A percentile compares a stretch with the other conserved stretches of the same genome.
phyloP scores from a whole-genome alignment of 2,888 invertebrate genomes.

The Drosophila helvetica region DNA sequence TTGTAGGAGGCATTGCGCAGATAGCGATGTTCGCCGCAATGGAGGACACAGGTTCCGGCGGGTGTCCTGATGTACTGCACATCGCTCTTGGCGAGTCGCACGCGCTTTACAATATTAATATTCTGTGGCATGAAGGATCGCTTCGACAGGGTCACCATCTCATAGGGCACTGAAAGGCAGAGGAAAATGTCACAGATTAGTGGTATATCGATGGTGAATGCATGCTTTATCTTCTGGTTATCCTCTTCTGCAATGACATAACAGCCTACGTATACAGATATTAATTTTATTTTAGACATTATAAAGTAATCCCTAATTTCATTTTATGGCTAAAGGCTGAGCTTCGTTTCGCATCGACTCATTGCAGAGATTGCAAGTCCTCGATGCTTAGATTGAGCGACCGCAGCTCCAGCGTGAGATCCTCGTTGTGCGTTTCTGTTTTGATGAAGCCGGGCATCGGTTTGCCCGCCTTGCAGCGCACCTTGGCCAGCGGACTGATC shows the following conservation, averaged over 20 bases:
- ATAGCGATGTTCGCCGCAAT: slow-evolving; percentile 82
- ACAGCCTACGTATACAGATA: slow-evolving; percentile 8
- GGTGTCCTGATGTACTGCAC: slow-evolving; percentile 77
- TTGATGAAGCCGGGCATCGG: slow-evolving; percentile 36
- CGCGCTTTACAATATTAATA: slow-evolving; percentile 60
- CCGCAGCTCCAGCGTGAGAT: slow-evolving; percentile 59
- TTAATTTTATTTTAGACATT: slow-evolving; percentile 26
- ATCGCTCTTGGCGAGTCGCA: slow-evolving; percentile 71
- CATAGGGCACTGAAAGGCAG: slow-evolving; percentile 44
- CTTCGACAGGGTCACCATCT: slow-evolving; percentile 25
- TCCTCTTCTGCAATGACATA: not conserved
- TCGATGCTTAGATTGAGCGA: slow-evolving; percentile 66
- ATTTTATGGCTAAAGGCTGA: slow-evolving; percentile 37
- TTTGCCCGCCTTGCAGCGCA: slow-evolving; percentile 26
- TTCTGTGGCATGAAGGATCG: slow-evolving; percentile 16
- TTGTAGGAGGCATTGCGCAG: slow-evolving; percentile 83
- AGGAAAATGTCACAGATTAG: slow-evolving; percentile 4
- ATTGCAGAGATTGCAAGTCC: slow-evolving; percentile 61
- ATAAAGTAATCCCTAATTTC: slow-evolving; percentile 30
- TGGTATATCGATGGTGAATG: not conserved
- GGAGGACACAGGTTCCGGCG: slow-evolving; percentile 82
- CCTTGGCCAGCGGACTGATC: slow-evolving; percentile 25
- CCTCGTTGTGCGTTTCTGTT: slow-evolving; percentile 55
- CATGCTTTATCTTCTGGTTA: not conserved
- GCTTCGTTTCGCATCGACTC: not conserved